phyloP scores from a whole-genome alignment of 2,888 invertebrate species.

The Ischnura elegans region DNA sequence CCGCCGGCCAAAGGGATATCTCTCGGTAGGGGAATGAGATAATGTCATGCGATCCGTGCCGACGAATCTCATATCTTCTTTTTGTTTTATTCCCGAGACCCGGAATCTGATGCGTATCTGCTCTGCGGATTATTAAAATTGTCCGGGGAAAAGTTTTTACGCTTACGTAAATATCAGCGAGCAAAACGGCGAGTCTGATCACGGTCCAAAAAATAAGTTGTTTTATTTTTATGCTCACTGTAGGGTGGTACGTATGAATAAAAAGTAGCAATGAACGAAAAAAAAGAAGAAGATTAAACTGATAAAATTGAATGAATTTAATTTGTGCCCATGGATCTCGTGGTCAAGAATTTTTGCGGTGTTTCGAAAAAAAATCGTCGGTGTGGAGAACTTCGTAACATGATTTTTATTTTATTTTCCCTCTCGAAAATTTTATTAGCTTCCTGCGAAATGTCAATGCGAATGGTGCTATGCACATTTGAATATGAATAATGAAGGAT shows the following conservation, averaged over 20 bases:
- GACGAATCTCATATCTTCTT: constrained; percentile 31
- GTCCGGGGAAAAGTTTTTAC: neutral
- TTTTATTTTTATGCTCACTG: neutral
- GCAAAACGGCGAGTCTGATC: neutral
- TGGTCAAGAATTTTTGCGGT: neutral
- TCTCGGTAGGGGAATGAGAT: neutral
- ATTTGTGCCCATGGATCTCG: neutral
- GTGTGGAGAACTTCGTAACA: neutral
- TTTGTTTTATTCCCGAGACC: neutral
- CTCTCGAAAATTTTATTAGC: neutral
- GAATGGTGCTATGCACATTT: neutral
- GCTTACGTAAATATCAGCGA: constrained; percentile 20
- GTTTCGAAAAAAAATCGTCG: neutral
- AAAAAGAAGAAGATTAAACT: neutral
- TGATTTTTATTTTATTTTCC: neutral
- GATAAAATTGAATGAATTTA: neutral
- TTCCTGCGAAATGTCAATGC: neutral
- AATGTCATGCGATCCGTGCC: constrained; percentile 31
- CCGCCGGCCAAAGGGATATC: constrained; percentile 15
- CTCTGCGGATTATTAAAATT: constrained; percentile 35
- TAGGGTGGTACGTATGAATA: neutral
- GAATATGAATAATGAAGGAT: neutral
- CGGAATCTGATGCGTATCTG: constrained; percentile 26
- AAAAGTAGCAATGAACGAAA: no score
- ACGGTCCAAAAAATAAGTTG: neutral